phyloP scores from a whole-genome alignment of 2,888 invertebrate species.

The Lysandra bellargus region DNA sequence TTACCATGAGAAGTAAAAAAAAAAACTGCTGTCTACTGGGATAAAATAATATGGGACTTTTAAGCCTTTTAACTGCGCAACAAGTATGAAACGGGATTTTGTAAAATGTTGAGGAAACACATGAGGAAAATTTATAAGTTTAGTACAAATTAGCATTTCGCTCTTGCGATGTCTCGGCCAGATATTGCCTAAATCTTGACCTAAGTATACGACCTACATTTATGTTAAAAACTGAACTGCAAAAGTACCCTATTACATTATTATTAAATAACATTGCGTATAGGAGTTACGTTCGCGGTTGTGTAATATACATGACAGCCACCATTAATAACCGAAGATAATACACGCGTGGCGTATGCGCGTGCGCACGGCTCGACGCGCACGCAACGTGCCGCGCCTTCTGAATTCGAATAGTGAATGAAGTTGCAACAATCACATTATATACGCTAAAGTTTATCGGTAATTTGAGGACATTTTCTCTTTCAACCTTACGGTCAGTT shows the following conservation, averaged over 20 bases:
- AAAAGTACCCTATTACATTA: not conserved
- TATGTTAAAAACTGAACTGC: not conserved
- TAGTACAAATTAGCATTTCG: no score
- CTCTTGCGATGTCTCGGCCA: no score
- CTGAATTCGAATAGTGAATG: not conserved
- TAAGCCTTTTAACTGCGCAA: no score
- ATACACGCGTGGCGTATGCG: slow-evolving; percentile 9
- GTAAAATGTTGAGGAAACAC: no score
- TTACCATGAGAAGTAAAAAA: no score
- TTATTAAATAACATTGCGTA: not conserved
- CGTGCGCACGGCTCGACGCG: not conserved
- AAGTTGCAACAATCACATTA: not conserved
- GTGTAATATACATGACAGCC: slow-evolving; percentile 3
- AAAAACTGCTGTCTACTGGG: no score
- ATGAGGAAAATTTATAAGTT: no score
- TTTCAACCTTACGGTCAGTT: not conserved
- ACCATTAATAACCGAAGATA: slow-evolving; percentile 13
- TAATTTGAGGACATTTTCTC: not conserved
- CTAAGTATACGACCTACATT: not conserved
- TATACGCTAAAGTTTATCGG: not conserved
- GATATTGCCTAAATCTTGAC: not conserved
- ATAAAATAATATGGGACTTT: no score
- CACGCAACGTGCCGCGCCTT: not conserved
- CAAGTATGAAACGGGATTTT: no score
- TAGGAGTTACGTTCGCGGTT: slow-evolving; percentile 15